Base-by-base conservation (phyloP, 2,888 invertebrate genomes). In the Tanypteryx hageni region DNA sequence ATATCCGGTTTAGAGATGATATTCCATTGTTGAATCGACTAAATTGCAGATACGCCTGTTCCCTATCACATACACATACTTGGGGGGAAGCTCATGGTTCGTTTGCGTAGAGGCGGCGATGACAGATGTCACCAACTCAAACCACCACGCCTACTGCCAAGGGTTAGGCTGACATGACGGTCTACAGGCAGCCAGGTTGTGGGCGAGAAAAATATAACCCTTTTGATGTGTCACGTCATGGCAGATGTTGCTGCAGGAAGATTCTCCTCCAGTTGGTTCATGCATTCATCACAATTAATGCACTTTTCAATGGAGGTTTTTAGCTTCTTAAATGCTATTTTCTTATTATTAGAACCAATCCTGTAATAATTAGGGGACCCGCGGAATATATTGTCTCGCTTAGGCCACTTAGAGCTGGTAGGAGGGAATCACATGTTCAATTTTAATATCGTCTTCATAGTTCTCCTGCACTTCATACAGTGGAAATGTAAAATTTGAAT, bases 151-250 rank as follows among this genome's bases (percentile, higher is more conserved):
- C 76, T 27, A 76, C 76, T 68, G n/a, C 16, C n/a, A 64, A 64
- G 64, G 64, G 76, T 22, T 44, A 44, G 44, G 44, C 44, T 76
- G 76, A 76, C 76, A 76, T n/a, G 76, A 76, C 76, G 76, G 76
- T 76, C 76, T n/a, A 1, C 61, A 61, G 61, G 61, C 76, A 76
- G n/a, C 22, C 76, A 76, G 76, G 27, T n/a, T 22, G 76, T 76
- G 76, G 76, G 76, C 27, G 76, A 76, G 76, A 27, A 76, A 76
- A 76, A 76, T 76, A 76, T 76, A 76, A 76, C 76, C 76, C 76
- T 76, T 76, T 76, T 22, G 22, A 76, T 27, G 13, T 76, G 76
- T 76, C 76, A 76, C 76, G 76, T 22, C 22, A 76, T 76, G 18
- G 76, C 76, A 76, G 76, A 76, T 76, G 76, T 27, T 27, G 27